Evolutionary conservation across 1,140 invertebrate genomes (phyloP), one percentile per base, ranked within the genome.

Genomic region (Pogonomyrmex barbatus): DNA sequence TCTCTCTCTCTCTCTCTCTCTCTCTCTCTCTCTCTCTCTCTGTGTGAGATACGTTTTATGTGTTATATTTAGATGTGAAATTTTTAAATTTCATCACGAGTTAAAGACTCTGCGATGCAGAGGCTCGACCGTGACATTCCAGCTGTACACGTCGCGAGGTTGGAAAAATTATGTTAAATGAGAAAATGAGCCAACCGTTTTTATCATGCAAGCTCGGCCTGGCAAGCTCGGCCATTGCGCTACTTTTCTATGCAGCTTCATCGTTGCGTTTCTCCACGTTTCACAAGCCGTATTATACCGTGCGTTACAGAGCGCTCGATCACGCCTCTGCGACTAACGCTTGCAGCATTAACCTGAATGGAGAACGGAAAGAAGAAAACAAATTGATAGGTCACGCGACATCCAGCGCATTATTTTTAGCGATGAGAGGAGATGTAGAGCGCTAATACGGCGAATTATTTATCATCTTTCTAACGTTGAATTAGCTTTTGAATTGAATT

Each of bases 201-300:
- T 89, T 89, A 89, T 78, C 89, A 89, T 52, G 70, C 68, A 54
- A 88, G 42, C n/a, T n/a, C n/a, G n/a, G n/a, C 62, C 52, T 45
- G 54, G 76, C 70, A 76, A 81, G 84, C 75, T 50, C 76, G 54
- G 50, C 45, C 68, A 82, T 39, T 81, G 62, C 85, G 67, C 76
- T 83, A 83, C 89, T 87, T 84, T 87, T 78, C 71, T 60, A 71
- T 75, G 71, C 65, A 68, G 65, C 84, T 87, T 68, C 76, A 56
- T 60, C 75, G 36, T 58, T 45, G 52, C 65, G 70, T 75, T 70
- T 67, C 65, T 39, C 36, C 36, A 36, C n/a, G 24, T 67, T 89
- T 89, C 81, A 85, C 85, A 73, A 76, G 24, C 54, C 47, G 24
- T 47, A 45, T 56, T 47, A 45, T 56, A 68, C 87, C 30, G 52